Base-by-base conservation (phyloP, 2,888 invertebrate species). In the Aphodius granarius region DNA sequence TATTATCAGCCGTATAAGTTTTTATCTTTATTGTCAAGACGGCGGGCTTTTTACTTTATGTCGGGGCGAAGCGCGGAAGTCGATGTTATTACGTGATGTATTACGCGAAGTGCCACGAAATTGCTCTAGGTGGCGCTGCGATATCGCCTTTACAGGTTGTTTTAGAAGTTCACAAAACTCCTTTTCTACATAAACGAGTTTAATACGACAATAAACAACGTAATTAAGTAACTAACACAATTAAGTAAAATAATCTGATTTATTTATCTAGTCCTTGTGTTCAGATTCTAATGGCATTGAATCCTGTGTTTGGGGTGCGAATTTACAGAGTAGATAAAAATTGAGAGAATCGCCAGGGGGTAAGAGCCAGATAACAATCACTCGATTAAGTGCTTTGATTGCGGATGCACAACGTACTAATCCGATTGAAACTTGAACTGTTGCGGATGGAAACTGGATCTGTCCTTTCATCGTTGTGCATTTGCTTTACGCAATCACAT, bases 361-460 rank as follows among this genome's bases (percentile, higher is more conserved):
- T 62, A 72, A 72, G 18, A 43, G 18, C 62, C 19, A 71, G 76
- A 76, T 73, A 71, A 73, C 71, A 66, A 76, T 76, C 76, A 71
- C 66, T 63, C 19, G 76, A 76, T 76, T 76, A 76, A 76, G 76
- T 76, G 76, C 76, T 76, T 76, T 73, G 76, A 76, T 76, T 73
- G 71, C 73, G 71, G 71, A 71, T 73, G 72, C 75, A 73, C 65
- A 4, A 13, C 13, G 76, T 65, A 71, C 71, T 76, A 76, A 76
- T 76, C 76, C 71, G 76, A 76, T 73, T 73, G 73, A 73, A 76
- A 76, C 21, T 15, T 63, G 73, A 73, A 66, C 64, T 71, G 63
- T 73, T 62, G 73, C 71, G 73, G 76, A 23, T 43, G 76, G 73
- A 76, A 73, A 71, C 73, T 76, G 76, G 73, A 43, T 43, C 43